Evolutionary conservation across 2,113 vertebrate genomes (phyloP).

Genomic region (Callithrix jacchus): DNA sequence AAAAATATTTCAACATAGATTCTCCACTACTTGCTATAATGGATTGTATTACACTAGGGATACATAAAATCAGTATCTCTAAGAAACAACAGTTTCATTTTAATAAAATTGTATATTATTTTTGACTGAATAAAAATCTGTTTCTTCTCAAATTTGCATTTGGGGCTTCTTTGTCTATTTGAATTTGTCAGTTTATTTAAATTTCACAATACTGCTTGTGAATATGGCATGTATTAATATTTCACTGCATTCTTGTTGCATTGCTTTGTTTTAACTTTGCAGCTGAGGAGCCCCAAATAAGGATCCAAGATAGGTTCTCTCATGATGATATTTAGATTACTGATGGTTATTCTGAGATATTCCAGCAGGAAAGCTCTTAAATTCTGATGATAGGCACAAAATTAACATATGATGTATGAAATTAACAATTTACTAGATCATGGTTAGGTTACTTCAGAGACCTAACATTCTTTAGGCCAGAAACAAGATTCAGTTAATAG

Average conservation of each 20-base stretch:
- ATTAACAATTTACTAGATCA: background rate
- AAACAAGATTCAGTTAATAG: background rate
- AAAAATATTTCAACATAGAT: slow-evolving; percentile 26
- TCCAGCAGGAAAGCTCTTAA: background rate
- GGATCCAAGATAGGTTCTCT: background rate
- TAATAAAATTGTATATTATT: background rate
- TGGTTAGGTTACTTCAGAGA: background rate
- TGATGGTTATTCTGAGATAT: background rate
- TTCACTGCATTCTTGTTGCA: background rate
- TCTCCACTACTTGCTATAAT: background rate
- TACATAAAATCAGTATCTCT: slow-evolving; percentile 25
- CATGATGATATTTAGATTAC: background rate
- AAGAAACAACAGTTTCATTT: background rate
- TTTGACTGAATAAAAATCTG: background rate
- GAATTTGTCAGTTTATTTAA: background rate
- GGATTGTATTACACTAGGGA: slow-evolving; percentile 17
- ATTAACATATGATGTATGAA: background rate
- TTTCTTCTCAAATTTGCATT: background rate
- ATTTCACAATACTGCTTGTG: slow-evolving; percentile 10
- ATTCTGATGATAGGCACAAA: background rate
- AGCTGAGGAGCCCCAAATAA: background rate
- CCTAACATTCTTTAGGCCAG: background rate
- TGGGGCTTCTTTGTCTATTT: background rate
- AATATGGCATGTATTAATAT: slow-evolving; percentile 24
- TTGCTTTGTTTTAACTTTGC: background rate